Evolutionary conservation across 2,888 invertebrate genomes (phyloP).

Genomic region (Caprella mutica): DNA sequence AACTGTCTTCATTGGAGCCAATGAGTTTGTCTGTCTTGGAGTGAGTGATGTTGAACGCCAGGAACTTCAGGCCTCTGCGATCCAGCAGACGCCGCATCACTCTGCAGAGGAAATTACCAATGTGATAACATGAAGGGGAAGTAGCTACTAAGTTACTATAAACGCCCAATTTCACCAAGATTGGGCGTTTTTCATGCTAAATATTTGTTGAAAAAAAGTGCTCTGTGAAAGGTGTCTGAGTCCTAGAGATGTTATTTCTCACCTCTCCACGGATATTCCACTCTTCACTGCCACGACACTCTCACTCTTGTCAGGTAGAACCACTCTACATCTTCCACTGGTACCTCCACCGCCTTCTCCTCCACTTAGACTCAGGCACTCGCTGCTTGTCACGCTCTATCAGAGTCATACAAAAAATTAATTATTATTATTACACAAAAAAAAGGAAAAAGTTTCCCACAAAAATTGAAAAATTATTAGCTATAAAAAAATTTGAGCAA

Average conservation of each 20-base stretch:
- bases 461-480: not conserved
- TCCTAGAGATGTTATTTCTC: too few relatives aligned
- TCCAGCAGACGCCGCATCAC: constrained; percentile 11
- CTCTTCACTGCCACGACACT: constrained; percentile 76
- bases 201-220: too few relatives aligned
- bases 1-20: constrained; percentile 50
- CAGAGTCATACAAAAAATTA: not conserved
- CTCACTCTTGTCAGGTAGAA: constrained; percentile 80
- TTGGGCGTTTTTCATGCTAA: too few relatives aligned
- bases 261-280: constrained; percentile 60
- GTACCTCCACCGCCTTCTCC: constrained; percentile 13
- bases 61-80: constrained; percentile 9
- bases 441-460: not conserved
- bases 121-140: too few relatives aligned
- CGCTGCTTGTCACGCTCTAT: constrained; percentile 35
- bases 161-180: too few relatives aligned
- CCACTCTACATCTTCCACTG: constrained; percentile 55
- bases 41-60: constrained; percentile 8
- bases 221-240: too few relatives aligned
- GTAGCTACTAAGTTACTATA: too few relatives aligned
- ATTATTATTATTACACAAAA: not conserved
- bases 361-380: constrained; percentile 31
- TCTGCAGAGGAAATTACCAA: too few relatives aligned
- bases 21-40: not conserved
- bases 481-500: not conserved